These are phyloP conservation scores for Haplochromis burtoni DNA, from an alignment of 2,113 vertebrate genomes.

Conservation along the genomic window DNA sequence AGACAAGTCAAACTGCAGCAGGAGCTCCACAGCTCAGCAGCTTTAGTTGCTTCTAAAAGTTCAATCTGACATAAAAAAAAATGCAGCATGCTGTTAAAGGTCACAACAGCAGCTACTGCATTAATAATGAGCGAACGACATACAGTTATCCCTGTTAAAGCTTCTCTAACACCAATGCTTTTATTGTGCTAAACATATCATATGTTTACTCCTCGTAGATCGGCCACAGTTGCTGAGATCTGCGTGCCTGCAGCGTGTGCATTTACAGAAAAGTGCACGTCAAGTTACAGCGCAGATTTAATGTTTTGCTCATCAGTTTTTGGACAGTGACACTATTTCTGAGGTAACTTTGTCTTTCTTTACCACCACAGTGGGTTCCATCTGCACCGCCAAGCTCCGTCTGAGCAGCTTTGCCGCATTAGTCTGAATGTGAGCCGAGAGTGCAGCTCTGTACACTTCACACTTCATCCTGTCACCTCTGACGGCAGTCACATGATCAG, in stretches of 20 bases:
- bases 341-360: neutral
- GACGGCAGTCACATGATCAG: neutral
- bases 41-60: fast-evolving
- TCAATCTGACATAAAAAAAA: neutral
- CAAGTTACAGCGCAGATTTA: fast-evolving
- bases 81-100: neutral
- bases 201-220: fast-evolving
- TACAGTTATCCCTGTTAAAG: neutral
- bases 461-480: neutral
- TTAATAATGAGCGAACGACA: neutral
- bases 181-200: neutral
- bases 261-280: neutral
- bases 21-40: neutral
- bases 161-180: neutral
- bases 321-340: neutral
- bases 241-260: fast-evolving
- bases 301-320: neutral
- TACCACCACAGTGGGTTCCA: neutral
- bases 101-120: neutral
- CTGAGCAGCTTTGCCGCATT: neutral
- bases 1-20: neutral
- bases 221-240: fast-evolving
- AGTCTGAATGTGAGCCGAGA: neutral
- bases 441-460: neutral
- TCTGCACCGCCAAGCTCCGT: neutral